Conservation (phyloP, 2,113 vertebrate genomes). For the Naja naja region DNA sequence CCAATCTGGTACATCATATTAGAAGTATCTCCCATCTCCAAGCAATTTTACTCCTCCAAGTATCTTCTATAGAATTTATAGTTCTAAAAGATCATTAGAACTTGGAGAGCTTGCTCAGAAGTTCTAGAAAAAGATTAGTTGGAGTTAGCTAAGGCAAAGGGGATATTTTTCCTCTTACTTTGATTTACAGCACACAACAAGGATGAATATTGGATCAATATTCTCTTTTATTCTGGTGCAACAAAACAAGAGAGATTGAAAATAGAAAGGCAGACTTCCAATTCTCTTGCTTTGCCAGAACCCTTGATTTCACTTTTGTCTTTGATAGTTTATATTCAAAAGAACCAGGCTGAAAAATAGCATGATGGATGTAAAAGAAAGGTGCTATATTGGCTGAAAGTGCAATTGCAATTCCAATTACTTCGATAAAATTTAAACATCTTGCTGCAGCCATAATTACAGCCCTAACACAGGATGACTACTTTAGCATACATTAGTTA, state of each 20-base stretch:
- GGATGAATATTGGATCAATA: neutral
- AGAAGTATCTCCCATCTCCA: neutral
- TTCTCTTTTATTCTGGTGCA: neutral
- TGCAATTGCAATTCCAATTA: neutral
- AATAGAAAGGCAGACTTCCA: neutral
- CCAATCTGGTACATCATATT: neutral
- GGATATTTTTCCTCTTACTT: neutral
- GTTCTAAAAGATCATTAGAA: neutral
- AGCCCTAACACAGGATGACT: neutral
- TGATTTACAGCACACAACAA: neutral
- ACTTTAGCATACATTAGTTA: neutral
- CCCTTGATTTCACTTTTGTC: neutral
- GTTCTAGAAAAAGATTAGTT: neutral
- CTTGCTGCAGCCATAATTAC: neutral
- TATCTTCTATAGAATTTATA: neutral
- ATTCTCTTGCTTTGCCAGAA: neutral
- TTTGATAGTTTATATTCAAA: neutral
- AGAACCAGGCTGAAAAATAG: neutral
- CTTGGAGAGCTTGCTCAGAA: neutral
- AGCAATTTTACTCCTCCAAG: neutral
- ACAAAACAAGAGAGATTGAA: neutral
- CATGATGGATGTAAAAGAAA: neutral
- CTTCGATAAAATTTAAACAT: neutral
- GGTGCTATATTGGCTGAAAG: neutral
- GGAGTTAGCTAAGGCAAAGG: neutral